Base-by-base conservation (phyloP, 2,113 vertebrate species). In the Aegithalos caudatus region DNA sequence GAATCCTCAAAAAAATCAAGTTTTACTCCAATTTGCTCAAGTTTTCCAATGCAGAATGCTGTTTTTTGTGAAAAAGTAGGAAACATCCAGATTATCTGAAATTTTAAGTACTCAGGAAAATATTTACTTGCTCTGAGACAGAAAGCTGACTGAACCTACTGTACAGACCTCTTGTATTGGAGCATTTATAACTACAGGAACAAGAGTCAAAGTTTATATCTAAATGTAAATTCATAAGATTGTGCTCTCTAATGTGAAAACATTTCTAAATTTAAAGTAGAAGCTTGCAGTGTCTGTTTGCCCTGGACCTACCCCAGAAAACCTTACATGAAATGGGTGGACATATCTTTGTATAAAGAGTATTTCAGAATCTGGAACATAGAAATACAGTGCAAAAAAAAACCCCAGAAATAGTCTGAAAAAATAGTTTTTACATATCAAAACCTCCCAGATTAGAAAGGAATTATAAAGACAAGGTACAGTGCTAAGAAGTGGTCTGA, bases 291-390 rank as follows among this genome's bases (percentile, higher is more conserved):
- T 11, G 9, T 33, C 81, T 64, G 15, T 25, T 64, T 31, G 29
- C n/a, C 56, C 54, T 35, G 9, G 35, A 77, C 20, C 25, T 64
- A 78, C 20, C 19, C 47, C 21, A 81, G 42, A 70, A 93, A 77
- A 67, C 12, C 38, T 50, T 45, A 58, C 33, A 24, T 97, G 95
- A 96, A 97, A 96, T 94, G 90, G 14, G 58, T 88, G 94, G 96
- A 97, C 93, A 8, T 24, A 35, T 11, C 40, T 54, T 82, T 50
- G 4, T 44, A 85, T 0, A 57, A 87, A 88, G n/a, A 67, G 47
- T 12, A 74, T 77, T 83, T 93, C 47, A 86, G 51, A 93, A 83
- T 22, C 47, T 71, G 80, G 67, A 88, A 88, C 31, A 65, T 61
- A 96, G 81, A 83, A 86, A 88, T 38, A 94, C 77, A 97, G 97